Percentiles rank a stretch among this genome's conserved stretches.
phyloP scores from a whole-genome alignment of 2,888 invertebrate species.

The Griposia aprilina region DNA sequence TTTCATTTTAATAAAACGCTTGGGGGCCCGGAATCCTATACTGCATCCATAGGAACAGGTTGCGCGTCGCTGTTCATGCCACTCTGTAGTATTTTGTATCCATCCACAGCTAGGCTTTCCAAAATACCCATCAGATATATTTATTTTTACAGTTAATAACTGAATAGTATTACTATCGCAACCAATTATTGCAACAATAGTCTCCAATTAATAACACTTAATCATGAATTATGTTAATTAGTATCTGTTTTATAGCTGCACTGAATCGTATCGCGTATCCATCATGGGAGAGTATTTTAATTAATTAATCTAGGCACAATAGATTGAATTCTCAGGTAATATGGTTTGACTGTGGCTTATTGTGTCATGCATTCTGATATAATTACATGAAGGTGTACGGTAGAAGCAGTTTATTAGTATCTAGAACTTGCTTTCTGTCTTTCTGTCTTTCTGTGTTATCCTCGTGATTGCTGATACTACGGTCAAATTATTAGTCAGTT shows the following conservation, averaged over 20 bases:
- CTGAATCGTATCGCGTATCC: neutral
- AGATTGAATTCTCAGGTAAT: conserved; percentile 22
- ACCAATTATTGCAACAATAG: conserved; percentile 6
- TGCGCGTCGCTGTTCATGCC: neutral
- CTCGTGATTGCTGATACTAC: neutral
- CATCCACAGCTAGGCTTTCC: neutral
- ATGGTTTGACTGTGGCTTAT: neutral
- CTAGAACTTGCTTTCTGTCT: neutral
- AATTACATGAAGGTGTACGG: neutral
- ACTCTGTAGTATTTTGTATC: neutral
- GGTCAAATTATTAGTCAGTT: neutral
- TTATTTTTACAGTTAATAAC: neutral
- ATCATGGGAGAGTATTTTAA: conserved; percentile 35
- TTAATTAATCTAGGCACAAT: conserved; percentile 7
- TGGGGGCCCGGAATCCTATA: too few species aligned
- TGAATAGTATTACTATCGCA: neutral
- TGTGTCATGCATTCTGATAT: neutral
- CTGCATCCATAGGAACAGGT: too few species aligned
- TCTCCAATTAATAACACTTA: conserved; percentile 19
- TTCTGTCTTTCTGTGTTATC: too few species aligned
- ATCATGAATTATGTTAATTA: conserved; percentile 29
- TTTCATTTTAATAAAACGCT: conserved; percentile 9
- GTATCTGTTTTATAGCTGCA: conserved; percentile 12
- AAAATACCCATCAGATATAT: neutral
- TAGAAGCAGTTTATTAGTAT: neutral